phyloP scores from a whole-genome alignment of 2,113 vertebrate species.

The Zingel zingel region DNA sequence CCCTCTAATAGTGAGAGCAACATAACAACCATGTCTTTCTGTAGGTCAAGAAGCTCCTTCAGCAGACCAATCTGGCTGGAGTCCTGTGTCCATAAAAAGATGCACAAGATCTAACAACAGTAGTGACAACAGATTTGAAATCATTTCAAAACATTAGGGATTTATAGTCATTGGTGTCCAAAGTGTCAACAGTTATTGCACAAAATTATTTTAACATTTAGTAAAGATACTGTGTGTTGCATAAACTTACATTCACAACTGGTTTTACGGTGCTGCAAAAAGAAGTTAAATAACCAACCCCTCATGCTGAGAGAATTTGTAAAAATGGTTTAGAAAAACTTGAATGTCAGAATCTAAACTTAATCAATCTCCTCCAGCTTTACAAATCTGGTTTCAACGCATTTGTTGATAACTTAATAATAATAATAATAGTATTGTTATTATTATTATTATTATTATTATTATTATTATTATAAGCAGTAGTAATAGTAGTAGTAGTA shows the following conservation, averaged over 20 bases:
- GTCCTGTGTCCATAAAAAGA: constrained; percentile 84
- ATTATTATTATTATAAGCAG: too few relatives aligned
- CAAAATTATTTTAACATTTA: constrained; percentile 27
- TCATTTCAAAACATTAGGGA: constrained; percentile 9
- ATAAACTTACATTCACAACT: constrained; percentile 50
- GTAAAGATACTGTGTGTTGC: constrained; percentile 26
- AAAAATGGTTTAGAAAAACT: constrained; percentile 3
- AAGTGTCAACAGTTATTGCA: constrained; percentile 41
- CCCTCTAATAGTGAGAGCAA: constrained; percentile 93
- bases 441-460: too few relatives aligned
- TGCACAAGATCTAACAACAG: constrained; percentile 58
- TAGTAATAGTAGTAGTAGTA: too few relatives aligned
- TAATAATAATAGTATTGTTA: accelerated
- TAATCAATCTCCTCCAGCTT: not conserved
- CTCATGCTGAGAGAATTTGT: constrained; percentile 50
- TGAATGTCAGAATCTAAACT: constrained; percentile 2
- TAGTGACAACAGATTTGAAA: constrained; percentile 11
- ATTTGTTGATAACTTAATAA: too few relatives aligned
- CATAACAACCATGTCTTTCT: constrained; percentile 99
- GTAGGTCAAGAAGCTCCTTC: constrained; percentile 95
- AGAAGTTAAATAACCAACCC: constrained; percentile 40
- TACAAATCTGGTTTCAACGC: not conserved
- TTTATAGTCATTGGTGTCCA: constrained; percentile 32
- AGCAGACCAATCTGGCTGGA: constrained; percentile 95
- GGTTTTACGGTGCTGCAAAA: constrained; percentile 30